Conservation (phyloP, 2,888 invertebrate species). For the Synergus japonicus region DNA sequence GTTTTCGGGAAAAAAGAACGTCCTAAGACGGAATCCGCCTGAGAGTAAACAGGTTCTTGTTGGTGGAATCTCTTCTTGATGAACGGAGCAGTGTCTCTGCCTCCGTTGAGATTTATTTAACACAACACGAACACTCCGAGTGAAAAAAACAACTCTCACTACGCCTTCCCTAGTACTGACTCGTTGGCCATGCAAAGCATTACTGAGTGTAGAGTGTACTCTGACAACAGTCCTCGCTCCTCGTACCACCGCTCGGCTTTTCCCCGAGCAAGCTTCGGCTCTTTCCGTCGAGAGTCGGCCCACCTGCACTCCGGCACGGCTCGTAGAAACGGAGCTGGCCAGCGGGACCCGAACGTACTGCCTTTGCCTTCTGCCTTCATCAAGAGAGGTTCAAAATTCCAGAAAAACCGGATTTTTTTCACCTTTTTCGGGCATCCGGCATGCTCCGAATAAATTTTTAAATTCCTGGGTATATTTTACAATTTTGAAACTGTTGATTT, state of each 20-base stretch:
- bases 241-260: conserved; percentile 69
- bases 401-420: conserved; percentile 2
- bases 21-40: conserved; percentile 31
- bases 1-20: conserved; percentile 50
- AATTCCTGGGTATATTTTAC: neutral
- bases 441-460: neutral
- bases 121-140: conserved; percentile 36
- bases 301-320: conserved; percentile 79
- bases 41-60: conserved; percentile 32
- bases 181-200: conserved; percentile 76
- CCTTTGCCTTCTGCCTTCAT: neutral
- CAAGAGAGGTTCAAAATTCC: conserved; percentile 2
- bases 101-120: conserved; percentile 10
- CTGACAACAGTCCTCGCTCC: conserved; percentile 72
- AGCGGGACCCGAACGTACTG: conserved; percentile 25
- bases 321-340: conserved; percentile 52
- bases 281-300: conserved; percentile 76
- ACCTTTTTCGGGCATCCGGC: conserved; percentile 7
- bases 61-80: conserved; percentile 8
- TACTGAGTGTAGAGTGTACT: conserved; percentile 71
- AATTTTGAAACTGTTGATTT: neutral
- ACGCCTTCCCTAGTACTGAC: conserved; percentile 53
- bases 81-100: conserved; percentile 6
- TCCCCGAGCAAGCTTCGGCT: conserved; percentile 73
- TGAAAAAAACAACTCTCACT: conserved; percentile 25